These are phyloP conservation scores for Brachionus angularis DNA, from an alignment of 1,140 invertebrate species.

Conservation along the genomic window DNA sequence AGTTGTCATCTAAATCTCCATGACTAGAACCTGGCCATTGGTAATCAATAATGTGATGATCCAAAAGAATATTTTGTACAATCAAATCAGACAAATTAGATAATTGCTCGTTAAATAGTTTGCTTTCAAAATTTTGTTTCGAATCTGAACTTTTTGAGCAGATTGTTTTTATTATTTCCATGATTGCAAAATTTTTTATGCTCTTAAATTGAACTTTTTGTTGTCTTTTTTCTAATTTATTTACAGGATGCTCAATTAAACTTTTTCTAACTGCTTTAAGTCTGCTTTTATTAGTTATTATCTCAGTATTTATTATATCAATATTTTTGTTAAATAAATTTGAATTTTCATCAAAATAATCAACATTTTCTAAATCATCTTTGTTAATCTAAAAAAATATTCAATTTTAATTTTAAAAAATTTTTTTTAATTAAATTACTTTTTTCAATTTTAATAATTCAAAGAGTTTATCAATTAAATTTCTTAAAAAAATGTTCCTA, in stretches of 20 bases:
- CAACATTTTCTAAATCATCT: not conserved
- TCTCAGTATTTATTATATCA: not conserved
- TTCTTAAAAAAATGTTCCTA: not conserved
- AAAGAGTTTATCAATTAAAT: slow-evolving; percentile 19
- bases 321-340: slow-evolving; percentile 27
- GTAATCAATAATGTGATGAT: slow-evolving; percentile 16
- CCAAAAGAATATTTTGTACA: slow-evolving; percentile 11
- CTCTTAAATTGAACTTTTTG: slow-evolving; percentile 2
- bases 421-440: not conserved
- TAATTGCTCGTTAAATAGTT: not conserved
- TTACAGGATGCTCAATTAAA: slow-evolving; percentile 8
- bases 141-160: not conserved
- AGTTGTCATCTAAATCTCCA: slow-evolving; percentile 30
- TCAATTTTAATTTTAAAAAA: not conserved
- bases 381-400: not conserved
- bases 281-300: slow-evolving; percentile 18
- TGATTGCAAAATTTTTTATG: not conserved
- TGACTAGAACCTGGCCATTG: slow-evolving; percentile 20
- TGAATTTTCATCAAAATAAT: slow-evolving; percentile 12
- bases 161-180: too few relatives aligned
- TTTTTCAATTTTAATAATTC: not conserved
- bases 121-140: not conserved
- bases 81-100: slow-evolving; percentile 10
- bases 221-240: not conserved
- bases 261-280: slow-evolving; percentile 26